These are phyloP conservation scores for Zaprionus ornatus DNA, from an alignment of 1,140 invertebrate species.

Conservation along the genomic window DNA sequence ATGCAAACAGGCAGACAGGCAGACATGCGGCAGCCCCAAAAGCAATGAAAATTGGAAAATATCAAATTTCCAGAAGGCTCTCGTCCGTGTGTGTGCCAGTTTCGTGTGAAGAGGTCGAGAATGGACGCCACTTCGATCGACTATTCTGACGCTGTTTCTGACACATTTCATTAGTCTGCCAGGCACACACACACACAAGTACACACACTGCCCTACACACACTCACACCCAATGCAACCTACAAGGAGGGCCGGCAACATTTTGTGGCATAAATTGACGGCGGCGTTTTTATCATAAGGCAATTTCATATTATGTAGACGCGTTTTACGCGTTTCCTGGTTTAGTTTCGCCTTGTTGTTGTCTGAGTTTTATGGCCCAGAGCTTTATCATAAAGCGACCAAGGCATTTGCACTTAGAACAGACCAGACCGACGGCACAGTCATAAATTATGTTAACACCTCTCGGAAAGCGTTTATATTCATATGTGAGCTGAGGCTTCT, in stretches of 20 bases:
- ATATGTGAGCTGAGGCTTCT: slow-evolving; percentile 9
- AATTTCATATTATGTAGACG: slow-evolving; percentile 73
- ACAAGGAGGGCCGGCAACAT: background rate
- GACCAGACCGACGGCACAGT: slow-evolving; percentile 26
- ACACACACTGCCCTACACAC: slow-evolving; percentile 6
- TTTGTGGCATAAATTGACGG: slow-evolving; percentile 69
- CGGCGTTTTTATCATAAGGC: slow-evolving; percentile 75
- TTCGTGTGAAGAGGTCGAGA: slow-evolving; percentile 51
- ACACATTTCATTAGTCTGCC: slow-evolving; percentile 77
- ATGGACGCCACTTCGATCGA: slow-evolving; percentile 55
- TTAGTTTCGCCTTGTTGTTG: slow-evolving; percentile 58
- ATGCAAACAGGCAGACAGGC: slow-evolving; percentile 60
- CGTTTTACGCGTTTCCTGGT: slow-evolving; percentile 43
- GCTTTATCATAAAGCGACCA: slow-evolving; percentile 55
- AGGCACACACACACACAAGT: slow-evolving; percentile 23
- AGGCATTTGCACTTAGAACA: slow-evolving; percentile 75
- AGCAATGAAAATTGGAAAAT: slow-evolving; percentile 80
- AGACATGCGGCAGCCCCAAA: slow-evolving; percentile 44
- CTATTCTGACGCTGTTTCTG: slow-evolving; percentile 62
- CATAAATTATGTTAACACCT: slow-evolving; percentile 72
- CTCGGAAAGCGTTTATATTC: slow-evolving; percentile 34
- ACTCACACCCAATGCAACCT: background rate
- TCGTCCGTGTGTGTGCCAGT: slow-evolving; percentile 18
- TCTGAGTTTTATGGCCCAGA: slow-evolving; percentile 62
- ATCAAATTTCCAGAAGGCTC: slow-evolving; percentile 67